Evolutionary conservation across 2,797 vertebrate species (phyloP).

Genomic region (Ambastaia sidthimunki): DNA sequence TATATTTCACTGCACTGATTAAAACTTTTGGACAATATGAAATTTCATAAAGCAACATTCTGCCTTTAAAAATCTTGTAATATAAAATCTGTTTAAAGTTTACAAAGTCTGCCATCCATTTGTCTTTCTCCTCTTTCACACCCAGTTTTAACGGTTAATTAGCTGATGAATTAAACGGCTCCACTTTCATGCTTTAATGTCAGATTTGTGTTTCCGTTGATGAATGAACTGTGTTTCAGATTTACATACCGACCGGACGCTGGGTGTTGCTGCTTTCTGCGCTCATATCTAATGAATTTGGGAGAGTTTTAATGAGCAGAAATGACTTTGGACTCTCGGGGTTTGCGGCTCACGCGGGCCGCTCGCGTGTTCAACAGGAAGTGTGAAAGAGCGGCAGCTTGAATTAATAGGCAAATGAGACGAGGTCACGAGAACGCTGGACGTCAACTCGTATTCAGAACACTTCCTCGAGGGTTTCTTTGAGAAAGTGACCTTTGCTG

Average conservation of each 20-base stretch:
- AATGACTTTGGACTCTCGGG: constrained; percentile 48
- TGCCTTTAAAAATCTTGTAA: neutral
- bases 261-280: constrained; percentile 10
- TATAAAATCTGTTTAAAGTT: neutral
- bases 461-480: constrained; percentile 32
- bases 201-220: constrained; percentile 18
- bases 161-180: no score
- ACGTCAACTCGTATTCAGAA: constrained; percentile 5
- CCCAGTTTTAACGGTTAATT: no score
- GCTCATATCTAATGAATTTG: constrained; percentile 49
- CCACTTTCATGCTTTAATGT: no score
- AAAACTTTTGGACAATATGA: no score
- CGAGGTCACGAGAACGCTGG: neutral
- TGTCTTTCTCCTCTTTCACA: no score
- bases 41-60: no score
- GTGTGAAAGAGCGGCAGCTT: constrained; percentile 26
- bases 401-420: constrained; percentile 46
- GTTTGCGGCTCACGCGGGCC: neutral
- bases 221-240: constrained; percentile 43
- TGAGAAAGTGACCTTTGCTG: neutral
- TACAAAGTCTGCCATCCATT: neutral
- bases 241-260: constrained; percentile 41
- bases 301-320: constrained; percentile 53
- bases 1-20: no score
- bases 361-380: constrained; percentile 5